phyloP scores from a whole-genome alignment of 2,113 vertebrate species.

The Scatophagus argus region DNA sequence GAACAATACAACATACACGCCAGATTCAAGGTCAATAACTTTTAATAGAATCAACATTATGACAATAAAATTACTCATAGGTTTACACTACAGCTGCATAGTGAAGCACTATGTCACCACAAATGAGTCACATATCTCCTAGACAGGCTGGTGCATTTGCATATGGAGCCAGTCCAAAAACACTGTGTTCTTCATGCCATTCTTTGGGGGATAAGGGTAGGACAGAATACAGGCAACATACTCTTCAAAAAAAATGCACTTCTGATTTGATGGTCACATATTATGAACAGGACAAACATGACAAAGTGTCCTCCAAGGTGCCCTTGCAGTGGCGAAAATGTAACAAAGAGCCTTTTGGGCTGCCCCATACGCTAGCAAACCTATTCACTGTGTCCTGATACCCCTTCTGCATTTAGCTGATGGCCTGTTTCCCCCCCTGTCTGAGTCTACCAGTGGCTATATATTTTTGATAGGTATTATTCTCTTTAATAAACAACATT shows the following conservation, averaged over 20 bases:
- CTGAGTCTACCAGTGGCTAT: not conserved
- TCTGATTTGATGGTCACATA: not conserved
- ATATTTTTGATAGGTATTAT: not conserved
- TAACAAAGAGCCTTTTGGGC: not conserved
- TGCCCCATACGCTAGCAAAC: not conserved
- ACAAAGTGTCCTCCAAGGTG: too few relatives aligned
- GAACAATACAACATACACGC: not conserved
- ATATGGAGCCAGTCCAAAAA: slow-evolving; percentile 46
- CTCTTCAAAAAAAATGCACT: slow-evolving; percentile 11
- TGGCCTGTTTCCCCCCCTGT: not conserved
- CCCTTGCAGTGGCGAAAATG: not conserved
- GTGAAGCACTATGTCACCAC: slow-evolving; percentile 38
- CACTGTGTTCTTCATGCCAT: slow-evolving; percentile 23
- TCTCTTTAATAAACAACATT: not conserved
- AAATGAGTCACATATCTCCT: slow-evolving; percentile 37
- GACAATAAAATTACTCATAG: slow-evolving; percentile 10
- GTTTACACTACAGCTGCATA: not conserved
- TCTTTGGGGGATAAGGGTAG: slow-evolving; percentile 12
- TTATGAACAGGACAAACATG: too few relatives aligned
- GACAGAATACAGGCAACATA: not conserved
- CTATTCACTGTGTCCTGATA: not conserved
- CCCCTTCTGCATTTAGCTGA: not conserved
- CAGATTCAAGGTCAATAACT: slow-evolving; percentile 12
- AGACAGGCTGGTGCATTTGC: slow-evolving; percentile 44
- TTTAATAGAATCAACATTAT: slow-evolving; percentile 26